Evolutionary conservation across 2,888 invertebrate genomes (phyloP).

Genomic region (Drosophila neonasuta): DNA sequence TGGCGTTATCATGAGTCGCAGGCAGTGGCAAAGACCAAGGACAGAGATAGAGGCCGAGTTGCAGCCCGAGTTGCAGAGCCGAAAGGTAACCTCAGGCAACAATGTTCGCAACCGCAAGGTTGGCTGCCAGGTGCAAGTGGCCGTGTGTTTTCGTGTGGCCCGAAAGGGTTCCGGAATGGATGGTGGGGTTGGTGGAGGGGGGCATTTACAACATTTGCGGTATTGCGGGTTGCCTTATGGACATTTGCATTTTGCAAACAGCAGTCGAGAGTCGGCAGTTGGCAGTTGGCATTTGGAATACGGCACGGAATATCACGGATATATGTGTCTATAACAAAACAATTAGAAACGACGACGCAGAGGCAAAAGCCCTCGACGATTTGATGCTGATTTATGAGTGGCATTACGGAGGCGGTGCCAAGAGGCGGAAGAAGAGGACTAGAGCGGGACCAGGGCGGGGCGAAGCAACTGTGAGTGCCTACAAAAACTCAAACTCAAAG

Average conservation of each 20-base stretch:
- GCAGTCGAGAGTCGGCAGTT: conserved; percentile 35
- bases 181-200: neutral
- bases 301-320: conserved; percentile 66
- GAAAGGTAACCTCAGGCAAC: conserved; percentile 42
- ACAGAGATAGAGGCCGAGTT: conserved; percentile 1
- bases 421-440: neutral
- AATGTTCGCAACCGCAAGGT: conserved; percentile 61
- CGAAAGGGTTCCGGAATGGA: neutral
- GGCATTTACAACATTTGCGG: conserved; percentile 71
- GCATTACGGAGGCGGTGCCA: conserved; percentile 3
- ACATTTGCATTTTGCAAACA: conserved; percentile 71
- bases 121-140: conserved; percentile 60
- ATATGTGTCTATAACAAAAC: conserved; percentile 78
- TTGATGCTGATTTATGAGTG: conserved; percentile 76
- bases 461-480: conserved; percentile 14
- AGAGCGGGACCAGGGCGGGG: neutral
- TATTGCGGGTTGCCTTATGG: conserved; percentile 44
- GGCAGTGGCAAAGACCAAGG: conserved; percentile 1
- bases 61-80: neutral
- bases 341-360: conserved; percentile 65
- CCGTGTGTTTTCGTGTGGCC: conserved; percentile 31
- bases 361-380: conserved; percentile 68
- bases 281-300: conserved; percentile 36
- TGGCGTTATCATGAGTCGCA: conserved; percentile 63
- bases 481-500: conserved; percentile 65